Evolutionary conservation across 2,113 vertebrate genomes (phyloP), one percentile per base, ranked within the genome.

Genomic region (Oreochromis niloticus): DNA sequence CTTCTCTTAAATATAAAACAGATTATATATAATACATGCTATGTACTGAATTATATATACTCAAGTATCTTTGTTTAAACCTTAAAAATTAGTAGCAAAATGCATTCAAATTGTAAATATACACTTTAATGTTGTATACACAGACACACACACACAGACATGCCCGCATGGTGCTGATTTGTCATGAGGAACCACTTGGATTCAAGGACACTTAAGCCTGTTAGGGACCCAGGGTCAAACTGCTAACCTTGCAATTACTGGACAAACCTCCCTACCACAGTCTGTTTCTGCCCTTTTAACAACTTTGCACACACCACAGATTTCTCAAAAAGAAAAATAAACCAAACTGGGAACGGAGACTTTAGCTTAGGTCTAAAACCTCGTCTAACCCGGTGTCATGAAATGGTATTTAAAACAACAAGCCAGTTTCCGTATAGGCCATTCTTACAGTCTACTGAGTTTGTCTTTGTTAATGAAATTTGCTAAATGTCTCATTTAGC

Each of bases 361-460:
- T 73, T 9, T 3, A 75, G 46, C 6, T 75, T 75, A 32, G 1
- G 24, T 32, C 9, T 43, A 12, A 50, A 78, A 50, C 14, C 43
- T 50, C 2, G 0, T 48, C 9, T 19, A 78, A 46, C 71, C 24
- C 1, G 2, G 68, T 73, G 41, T 73, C 24, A 19, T 32, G 27
- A 78, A 32, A 50, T 32, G 9, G 16, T 48, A 17, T 73, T 73
- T 27, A 75, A 75, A 75, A 50, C 16, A 75, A 32, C 6, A 32
- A 9, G 9, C 16, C 14, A 32, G 6, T 32, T 50, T 50, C 6
- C 0, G 1, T 50, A 13, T 1, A 48, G 0, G 41, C 41, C n/a
- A 24, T 71, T n/a, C 39, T 6, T 16, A 7, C 22, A 13, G 27
- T 73, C 3, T 46, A 0, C 41, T 30, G 71, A 48, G 68, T 17